These are phyloP conservation scores for Halichoeres trimaculatus DNA, from an alignment of 2,113 vertebrate species.

Conservation along the genomic window DNA sequence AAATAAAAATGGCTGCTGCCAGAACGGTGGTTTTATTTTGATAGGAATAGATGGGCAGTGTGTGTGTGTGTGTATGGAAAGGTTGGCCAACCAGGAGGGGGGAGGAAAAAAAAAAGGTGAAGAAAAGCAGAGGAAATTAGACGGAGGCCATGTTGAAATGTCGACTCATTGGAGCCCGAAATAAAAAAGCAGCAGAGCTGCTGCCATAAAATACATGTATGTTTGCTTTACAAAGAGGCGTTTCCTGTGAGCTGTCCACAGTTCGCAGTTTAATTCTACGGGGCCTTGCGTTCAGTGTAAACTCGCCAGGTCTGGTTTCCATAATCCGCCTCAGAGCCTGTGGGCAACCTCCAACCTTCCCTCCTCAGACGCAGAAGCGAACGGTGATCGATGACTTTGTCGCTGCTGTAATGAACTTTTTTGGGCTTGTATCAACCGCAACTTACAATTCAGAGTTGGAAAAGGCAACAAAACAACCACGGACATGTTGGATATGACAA, in stretches of 20 bases:
- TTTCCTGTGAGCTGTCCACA: conserved; percentile 81
- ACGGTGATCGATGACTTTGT: background rate
- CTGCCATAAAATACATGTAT: conserved; percentile 78
- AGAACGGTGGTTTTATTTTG: conserved; percentile 42
- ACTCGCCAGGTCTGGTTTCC: conserved; percentile 73
- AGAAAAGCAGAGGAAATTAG: conserved; percentile 76
- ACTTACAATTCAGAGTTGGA: too few relatives aligned
- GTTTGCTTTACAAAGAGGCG: conserved; percentile 81
- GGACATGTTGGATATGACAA: too few relatives aligned
- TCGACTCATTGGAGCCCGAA: conserved; percentile 69
- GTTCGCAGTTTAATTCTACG: conserved; percentile 55
- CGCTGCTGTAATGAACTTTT: background rate
- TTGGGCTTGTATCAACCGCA: background rate
- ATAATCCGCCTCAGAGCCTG: conserved; percentile 64
- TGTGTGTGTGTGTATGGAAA: background rate
- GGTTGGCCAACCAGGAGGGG: background rate
- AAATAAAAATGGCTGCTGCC: conserved; percentile 56
- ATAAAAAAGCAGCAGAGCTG: conserved; percentile 69
- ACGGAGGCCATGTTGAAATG: conserved; percentile 73
- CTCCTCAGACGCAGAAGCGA: conserved; percentile 33
- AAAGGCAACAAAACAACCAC: too few relatives aligned
- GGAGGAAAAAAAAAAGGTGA: conserved; percentile 54
- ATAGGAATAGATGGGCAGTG: conserved; percentile 35
- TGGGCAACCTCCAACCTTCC: conserved; percentile 35
- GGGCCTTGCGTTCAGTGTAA: conserved; percentile 55